Base-by-base conservation (phyloP, 2,797 vertebrate species). In the Synanceia verrucosa region DNA sequence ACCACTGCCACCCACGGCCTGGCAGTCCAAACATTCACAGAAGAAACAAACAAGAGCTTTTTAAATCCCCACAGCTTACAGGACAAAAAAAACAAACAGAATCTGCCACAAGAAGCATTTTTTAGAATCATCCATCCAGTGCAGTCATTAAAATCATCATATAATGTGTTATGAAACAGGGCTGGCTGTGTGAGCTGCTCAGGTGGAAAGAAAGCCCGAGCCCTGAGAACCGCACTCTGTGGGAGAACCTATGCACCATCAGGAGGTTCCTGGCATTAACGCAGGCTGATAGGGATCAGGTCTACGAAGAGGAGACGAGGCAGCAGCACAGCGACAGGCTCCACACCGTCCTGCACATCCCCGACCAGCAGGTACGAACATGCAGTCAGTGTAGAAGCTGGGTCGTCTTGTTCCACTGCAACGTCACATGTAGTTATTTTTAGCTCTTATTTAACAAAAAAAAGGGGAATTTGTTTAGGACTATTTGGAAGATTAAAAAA, bases 181-280 rank as follows among this genome's bases (percentile, higher is more conserved):
- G 97, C 65, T 99, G 97, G 97, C 91, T 99, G 13, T 99, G 97
- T 9, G 97, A 98, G 88, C 92, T 99, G 76, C 95, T 99, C 55
- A 95, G 97, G 78, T 98, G 97, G 97, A 99, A 98, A 58, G 97
- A 98, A 87, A 96, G 92, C 76, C 97, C 97, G 5, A 97, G 95
- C 58, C 97, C 96, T 0, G 97, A 98, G 86, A 98, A 98, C 90
- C 94, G 97, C 68, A 98, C 97, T 0, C 94, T 99, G n/a, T 99
- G 97, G 97, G 97, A 99, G 89, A 98, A 99, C 90, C 94, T 99
- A 69, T 97, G 96, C 86, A 98, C 96, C 77, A 99, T 99, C 79
- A 94, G 96, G 16, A 94, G 97, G 77, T 99, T 99, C 91, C 91
- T 99, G 79, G 52, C 75, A 0, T 24, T 90, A 13, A n/a, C 87